Base-by-base conservation (phyloP, 64 coral and sea anemone genomes). In the Montipora capricornis region DNA sequence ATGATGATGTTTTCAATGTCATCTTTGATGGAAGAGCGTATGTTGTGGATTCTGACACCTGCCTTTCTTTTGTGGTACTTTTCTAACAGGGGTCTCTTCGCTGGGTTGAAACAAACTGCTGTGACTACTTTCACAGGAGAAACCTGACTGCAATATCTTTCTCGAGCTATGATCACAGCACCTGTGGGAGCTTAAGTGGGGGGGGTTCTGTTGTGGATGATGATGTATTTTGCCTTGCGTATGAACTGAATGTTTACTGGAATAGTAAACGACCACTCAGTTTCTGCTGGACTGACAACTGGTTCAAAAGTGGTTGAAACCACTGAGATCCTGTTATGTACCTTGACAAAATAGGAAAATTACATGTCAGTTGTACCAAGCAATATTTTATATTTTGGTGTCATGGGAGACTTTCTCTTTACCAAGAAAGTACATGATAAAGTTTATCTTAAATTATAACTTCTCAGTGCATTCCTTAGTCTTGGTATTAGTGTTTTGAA, bases 1-100 rank as follows among this genome's bases (percentile, higher is more conserved):
- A 84, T 84, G 69, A 84, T 92, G 49, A 91, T 82, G n/a, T 66
- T 83, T 46, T 91, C 78, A 16, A 91, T 74, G 49, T 29, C 68
- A 91, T 76, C 68, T 13, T 47, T 83, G 70, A 62, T 74, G 13
- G 80, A 83, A 77, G 66, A 83, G 80, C 79, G 49, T 57, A 84
- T 74, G 47, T 92, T 84, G 68, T 70, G 82, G 73, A 92, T 51
- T 82, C 49, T 83, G 20, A 76, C 67, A 12, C 78, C 62, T 82
- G 89, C 77, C 74, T 84, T 13, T 8, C 80, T 68, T 92, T 92
- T 82, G 13, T 49, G 80, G 20, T 75, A 75, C 57, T 83, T 92
- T 14, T 84, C 79, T 7, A 91, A 77, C 16, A 75, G 59, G 20
- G 79, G 68, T 82, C 73, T 83, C 29, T 44, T 83, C 71, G 80